Base-by-base conservation (phyloP, 2,113 vertebrate species). In the Crotalus tigris region DNA sequence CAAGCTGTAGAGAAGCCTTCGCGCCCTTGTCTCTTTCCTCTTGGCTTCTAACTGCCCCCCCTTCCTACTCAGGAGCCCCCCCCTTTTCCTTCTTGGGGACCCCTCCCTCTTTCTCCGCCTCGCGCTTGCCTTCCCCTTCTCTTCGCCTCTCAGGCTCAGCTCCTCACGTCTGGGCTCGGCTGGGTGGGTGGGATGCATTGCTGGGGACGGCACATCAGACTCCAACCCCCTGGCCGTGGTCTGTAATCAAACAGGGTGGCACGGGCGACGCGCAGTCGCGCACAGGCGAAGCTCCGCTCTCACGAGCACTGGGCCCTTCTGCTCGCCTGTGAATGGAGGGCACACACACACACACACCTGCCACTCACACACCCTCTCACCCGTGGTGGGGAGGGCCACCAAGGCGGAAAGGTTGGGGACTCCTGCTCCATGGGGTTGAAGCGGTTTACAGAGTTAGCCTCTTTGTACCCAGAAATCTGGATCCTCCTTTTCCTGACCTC, bases 201-300 rank as follows among this genome's bases (percentile, higher is more conserved):
- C 33, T 33, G n/a, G 33, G 33, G 33, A 33, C 39, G 2, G 69
- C 6, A 19, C n/a, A 17, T 39, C 15, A 19, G 33, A 17, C 61
- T 29, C 29, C 26, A 10, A 11, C 29, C 26, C 29, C 29, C 61
- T 3, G 59, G 26, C 10, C 23, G 2, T 2, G 0, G 24, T 26
- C 9, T 26, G 11, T 12, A 12, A 12, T 29, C 61, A 4, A 29
- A 4, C 9, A 4, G 4, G 61, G 61, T 11, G 4, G 0, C 61
- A 12, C 4, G 12, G 29, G 26, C 12, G 1, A 69, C 2, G 29
- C 11, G 61, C n/a, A 2, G n/a, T n/a, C 0, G 61, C 0, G 1
- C 5, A 12, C 1, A 3, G 2, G 24, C 8, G 8, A 59, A 59
- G 21, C 58, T 24, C 58, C 23, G 21, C 59, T 61, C 26, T 0